These are phyloP conservation scores for Psittacula derbiana DNA, from an alignment of 2,797 vertebrate genomes.

Conservation along the genomic window DNA sequence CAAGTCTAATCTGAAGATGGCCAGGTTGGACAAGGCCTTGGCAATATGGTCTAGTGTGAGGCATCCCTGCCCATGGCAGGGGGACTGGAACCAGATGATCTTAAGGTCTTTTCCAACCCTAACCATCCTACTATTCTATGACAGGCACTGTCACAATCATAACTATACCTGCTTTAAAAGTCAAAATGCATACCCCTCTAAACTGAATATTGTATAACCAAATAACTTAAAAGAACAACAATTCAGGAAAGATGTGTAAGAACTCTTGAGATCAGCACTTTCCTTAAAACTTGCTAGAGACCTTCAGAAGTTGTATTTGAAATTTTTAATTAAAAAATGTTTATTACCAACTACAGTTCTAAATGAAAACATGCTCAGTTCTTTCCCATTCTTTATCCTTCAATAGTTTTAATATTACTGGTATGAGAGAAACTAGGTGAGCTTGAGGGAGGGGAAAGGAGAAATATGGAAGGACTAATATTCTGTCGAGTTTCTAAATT, in stretches of 20 bases:
- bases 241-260: neutral
- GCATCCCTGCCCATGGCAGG: neutral
- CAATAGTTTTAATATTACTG: neutral
- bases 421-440: neutral
- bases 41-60: neutral
- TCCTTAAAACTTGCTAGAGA: neutral
- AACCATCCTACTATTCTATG: neutral
- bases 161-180: neutral
- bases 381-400: neutral
- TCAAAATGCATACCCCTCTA: neutral
- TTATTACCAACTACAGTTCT: neutral
- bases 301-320: neutral
- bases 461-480: neutral
- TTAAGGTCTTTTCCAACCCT: neutral
- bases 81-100: neutral
- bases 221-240: neutral
- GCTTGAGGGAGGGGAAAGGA: neutral
- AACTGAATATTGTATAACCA: neutral
- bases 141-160: neutral
- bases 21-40: neutral
- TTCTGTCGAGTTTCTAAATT: neutral
- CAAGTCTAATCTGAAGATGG: neutral
- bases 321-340: neutral
- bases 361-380: neutral
- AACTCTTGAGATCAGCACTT: neutral